phyloP scores from a whole-genome alignment of 2,113 vertebrate species.

The Sakesphorus luctuosus region DNA sequence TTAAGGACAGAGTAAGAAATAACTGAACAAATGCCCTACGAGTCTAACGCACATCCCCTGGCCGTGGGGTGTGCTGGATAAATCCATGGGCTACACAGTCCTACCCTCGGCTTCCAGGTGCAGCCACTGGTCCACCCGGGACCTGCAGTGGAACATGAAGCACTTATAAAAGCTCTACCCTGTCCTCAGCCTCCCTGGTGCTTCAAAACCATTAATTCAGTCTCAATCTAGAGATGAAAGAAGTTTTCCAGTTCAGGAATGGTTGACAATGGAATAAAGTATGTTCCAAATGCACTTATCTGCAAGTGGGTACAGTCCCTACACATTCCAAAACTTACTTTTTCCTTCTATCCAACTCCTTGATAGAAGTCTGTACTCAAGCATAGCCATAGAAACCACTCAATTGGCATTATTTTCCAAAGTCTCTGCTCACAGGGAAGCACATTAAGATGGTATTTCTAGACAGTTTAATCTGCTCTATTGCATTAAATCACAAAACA shows the following conservation, averaged over 20 bases:
- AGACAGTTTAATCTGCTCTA: neutral
- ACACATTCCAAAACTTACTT: neutral
- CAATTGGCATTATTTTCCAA: neutral
- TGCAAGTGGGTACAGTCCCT: too few relatives aligned
- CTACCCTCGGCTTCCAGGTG: neutral
- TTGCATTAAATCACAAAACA: neutral
- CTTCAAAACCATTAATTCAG: neutral
- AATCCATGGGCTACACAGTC: neutral
- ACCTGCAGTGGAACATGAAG: neutral
- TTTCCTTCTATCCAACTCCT: neutral
- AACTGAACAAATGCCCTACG: slow-evolving; percentile 60
- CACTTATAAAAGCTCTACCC: neutral
- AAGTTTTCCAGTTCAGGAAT: neutral
- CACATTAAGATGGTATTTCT: neutral
- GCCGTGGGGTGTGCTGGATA: neutral
- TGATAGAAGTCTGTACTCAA: neutral
- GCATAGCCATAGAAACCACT: neutral
- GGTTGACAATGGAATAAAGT: neutral
- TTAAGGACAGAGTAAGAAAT: slow-evolving; percentile 70
- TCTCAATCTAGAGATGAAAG: neutral
- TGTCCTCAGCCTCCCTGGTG: neutral
- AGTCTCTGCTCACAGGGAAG: neutral
- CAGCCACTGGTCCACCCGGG: neutral
- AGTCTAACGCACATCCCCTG: neutral
- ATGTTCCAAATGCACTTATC: neutral